A percentile compares a stretch with the other conserved stretches of the same genome.
Conservation (phyloP, 1,140 invertebrate species). For the Drosophila kohkoa region DNA sequence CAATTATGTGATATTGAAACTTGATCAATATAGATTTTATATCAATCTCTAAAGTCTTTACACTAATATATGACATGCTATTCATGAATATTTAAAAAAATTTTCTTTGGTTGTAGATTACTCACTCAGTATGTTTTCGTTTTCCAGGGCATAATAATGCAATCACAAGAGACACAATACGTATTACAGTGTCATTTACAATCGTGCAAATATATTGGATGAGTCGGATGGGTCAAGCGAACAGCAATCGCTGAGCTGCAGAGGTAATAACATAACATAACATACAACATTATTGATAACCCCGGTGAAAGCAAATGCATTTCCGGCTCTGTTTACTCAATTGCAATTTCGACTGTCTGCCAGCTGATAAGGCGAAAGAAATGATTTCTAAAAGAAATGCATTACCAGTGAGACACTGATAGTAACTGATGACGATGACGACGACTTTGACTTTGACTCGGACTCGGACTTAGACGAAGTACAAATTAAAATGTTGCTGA, state of each 20-base stretch:
- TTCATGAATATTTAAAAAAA: too few species aligned
- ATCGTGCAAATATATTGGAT: conserved; percentile 49
- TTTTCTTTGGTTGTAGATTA: too few species aligned
- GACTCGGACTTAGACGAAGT: conserved; percentile 34
- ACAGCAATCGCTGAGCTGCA: conserved; percentile 10
- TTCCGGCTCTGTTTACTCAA: conserved; percentile 77
- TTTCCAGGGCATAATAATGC: too few species aligned
- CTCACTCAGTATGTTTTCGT: too few species aligned
- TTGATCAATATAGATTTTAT: too few species aligned
- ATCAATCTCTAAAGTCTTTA: too few species aligned
- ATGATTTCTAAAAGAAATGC: conserved; percentile 29
- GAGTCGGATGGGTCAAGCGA: conserved; percentile 18
- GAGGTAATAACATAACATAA: conserved; percentile 1
- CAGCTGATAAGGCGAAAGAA: conserved; percentile 61
- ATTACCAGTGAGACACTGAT: conserved; percentile 47
- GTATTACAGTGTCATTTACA: conserved; percentile 30
- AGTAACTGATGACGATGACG: conserved; percentile 1
- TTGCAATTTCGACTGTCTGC: conserved; percentile 58
- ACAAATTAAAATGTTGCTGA: conserved; percentile 72
- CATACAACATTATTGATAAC: conserved; percentile 51
- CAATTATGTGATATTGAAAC: too few species aligned
- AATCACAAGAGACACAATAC: background rate
- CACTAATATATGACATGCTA: too few species aligned
- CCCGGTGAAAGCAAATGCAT: conserved; percentile 78
- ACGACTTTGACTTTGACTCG: conserved; percentile 2